Evolutionary conservation across 1,140 invertebrate genomes (phyloP).

Genomic region (Araneus ventricosus): DNA sequence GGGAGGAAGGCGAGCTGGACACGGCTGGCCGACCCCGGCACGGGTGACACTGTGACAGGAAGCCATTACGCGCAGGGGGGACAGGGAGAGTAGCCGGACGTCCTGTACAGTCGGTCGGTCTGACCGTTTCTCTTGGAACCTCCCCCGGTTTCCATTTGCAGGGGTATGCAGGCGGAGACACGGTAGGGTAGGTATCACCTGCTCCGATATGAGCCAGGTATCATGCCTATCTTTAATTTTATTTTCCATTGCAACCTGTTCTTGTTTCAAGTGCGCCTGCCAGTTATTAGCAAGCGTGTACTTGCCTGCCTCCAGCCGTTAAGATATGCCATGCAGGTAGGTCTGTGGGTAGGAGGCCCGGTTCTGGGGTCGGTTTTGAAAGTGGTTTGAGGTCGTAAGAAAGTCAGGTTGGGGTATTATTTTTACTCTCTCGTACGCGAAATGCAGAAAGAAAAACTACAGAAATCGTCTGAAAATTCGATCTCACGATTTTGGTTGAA

Average conservation of each 20-base stretch:
- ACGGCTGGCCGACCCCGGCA: constrained; percentile 52
- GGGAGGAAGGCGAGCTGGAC: constrained; percentile 22
- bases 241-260: constrained; percentile 62
- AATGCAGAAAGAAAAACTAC: too few relatives aligned
- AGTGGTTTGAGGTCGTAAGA: not conserved
- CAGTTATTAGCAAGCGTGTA: not conserved
- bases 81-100: not conserved
- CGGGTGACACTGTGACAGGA: constrained; percentile 69
- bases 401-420: too few relatives aligned
- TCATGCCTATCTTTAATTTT: not conserved
- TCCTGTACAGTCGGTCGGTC: constrained; percentile 47
- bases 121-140: constrained; percentile 28
- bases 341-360: not conserved
- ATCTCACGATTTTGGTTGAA: too few relatives aligned
- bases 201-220: constrained; percentile 18
- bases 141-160: constrained; percentile 48
- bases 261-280: not conserved
- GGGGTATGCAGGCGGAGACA: constrained; percentile 54
- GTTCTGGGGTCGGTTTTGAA: not conserved
- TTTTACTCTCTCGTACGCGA: too few relatives aligned
- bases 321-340: not conserved
- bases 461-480: too few relatives aligned
- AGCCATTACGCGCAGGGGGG: constrained; percentile 55
- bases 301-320: not conserved
- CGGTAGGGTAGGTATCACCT: constrained; percentile 69